Evolutionary conservation across 2,888 invertebrate species (phyloP), one percentile per base, ranked within the genome.

Genomic region (Rhyacophila evoluta): DNA sequence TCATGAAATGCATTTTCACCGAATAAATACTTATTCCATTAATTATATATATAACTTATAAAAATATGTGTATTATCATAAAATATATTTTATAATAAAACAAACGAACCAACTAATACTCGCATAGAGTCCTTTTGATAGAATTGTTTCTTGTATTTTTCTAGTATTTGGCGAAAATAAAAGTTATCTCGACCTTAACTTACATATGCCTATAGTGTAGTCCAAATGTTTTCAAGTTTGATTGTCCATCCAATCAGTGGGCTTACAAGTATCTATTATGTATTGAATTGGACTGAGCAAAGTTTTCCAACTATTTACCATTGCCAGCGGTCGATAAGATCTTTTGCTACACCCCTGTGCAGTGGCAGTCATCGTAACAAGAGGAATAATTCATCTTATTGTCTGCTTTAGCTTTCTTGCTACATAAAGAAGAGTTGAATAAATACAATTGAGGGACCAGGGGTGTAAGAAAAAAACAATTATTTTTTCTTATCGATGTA

Each of bases 301-400:
- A 33, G 29, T 33, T 33, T 55, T 5, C 19, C 55, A 25, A 55
- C 15, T 55, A 19, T 25, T 39, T 55, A 55, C 55, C 55, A 55
- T 19, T 55, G 15, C 55, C 19, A 10, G 15, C 0, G 2, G 55
- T 19, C 55, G 55, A 55, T 55, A 55, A 55, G 25, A 55, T 55
- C 55, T 55, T 25, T 8, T 8, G 25, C 25, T 69, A 28, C 69
- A 33, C 29, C 33, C 69, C 69, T 69, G 69, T 29, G 33, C 69
- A 69, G 33, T 69, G 19, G 69, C 33, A 29, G 69, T 33, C 29
- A 25, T 29, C 28, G 28, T 69, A 69, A 69, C 69, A 69, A 69
- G 69, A 33, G 69, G 29, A 74, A 37, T 74, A 74, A 74, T 74
- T 74, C 74, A 74, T 74, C 74, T 68, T 68, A 74, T 74, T 74